Conservation (phyloP, 2,113 vertebrate genomes). For the Rhynchomys soricoides region DNA sequence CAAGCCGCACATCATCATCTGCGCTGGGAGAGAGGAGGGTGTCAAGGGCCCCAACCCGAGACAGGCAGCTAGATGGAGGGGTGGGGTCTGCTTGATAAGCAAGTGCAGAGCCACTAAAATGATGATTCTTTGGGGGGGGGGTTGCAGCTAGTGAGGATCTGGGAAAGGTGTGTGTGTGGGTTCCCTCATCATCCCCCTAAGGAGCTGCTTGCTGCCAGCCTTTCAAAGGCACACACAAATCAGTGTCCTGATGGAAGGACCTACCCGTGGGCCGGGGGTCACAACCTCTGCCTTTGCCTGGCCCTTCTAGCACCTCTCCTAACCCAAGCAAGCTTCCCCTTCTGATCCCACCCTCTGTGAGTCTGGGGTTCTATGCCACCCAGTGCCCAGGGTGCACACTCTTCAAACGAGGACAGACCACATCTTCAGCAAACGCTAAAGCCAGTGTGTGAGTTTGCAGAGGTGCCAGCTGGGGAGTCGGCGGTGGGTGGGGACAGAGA, state of each 20-base stretch:
- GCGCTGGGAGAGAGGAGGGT: neutral
- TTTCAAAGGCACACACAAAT: neutral
- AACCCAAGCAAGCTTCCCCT: neutral
- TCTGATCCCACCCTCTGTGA: neutral
- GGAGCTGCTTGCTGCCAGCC: neutral
- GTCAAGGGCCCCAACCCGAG: neutral
- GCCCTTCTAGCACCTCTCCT: neutral
- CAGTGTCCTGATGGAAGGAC: neutral
- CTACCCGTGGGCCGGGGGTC: neutral
- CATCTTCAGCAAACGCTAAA: neutral
- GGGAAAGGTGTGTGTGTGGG: neutral
- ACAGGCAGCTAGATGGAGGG: neutral
- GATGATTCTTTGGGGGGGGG: fast-evolving
- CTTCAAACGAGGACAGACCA: neutral
- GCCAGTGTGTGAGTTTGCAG: neutral
- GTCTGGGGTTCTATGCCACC: neutral
- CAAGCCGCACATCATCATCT: conserved; percentile 23
- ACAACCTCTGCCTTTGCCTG: neutral
- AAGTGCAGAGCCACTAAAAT: neutral
- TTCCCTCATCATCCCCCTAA: neutral
- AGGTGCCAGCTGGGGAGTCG: neutral
- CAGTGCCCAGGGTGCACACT: neutral
- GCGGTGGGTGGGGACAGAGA: neutral
- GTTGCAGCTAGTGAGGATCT: neutral
- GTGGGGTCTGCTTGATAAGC: neutral